Percentiles rank a stretch among this genome's conserved stretches.
Evolutionary conservation across 2,113 vertebrate species (phyloP).

Genomic region (Platichthys flesus): DNA sequence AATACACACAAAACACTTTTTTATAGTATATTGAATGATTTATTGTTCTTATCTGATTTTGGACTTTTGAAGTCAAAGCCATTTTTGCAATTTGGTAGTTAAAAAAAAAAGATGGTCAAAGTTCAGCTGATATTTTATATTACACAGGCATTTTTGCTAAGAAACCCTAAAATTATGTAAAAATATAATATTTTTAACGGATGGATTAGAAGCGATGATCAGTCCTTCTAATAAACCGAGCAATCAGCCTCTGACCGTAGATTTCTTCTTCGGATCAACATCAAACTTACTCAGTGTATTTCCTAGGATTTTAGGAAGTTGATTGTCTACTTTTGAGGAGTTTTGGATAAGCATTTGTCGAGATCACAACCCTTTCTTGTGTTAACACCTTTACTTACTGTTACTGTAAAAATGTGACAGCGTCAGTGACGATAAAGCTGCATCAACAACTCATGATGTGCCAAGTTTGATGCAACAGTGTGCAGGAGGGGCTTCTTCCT

Average conservation of each 20-base stretch:
- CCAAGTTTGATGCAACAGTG: slow-evolving; percentile 24
- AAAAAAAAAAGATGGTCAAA: not conserved
- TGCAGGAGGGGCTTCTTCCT: slow-evolving; percentile 8
- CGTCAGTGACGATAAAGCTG: not conserved
- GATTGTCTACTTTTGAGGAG: not conserved
- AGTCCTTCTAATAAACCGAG: too few relatives aligned
- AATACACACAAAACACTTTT: too few relatives aligned
- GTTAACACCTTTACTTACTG: not conserved
- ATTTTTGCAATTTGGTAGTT: not conserved
- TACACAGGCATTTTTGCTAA: not conserved
- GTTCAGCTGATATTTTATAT: not conserved
- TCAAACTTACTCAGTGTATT: not conserved
- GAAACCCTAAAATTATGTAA: not conserved
- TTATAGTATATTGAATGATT: too few relatives aligned
- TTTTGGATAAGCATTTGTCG: not conserved
- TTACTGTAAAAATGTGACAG: not conserved
- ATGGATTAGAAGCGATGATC: too few relatives aligned
- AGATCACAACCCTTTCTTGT: too few relatives aligned
- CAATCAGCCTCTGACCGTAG: too few relatives aligned
- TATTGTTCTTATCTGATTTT: not conserved
- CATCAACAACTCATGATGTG: not conserved
- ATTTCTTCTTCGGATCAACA: not conserved
- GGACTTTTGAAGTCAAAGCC: not conserved
- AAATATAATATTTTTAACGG: too few relatives aligned
- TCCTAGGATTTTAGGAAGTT: not conserved